A percentile compares a stretch with the other conserved stretches of the same genome.
phyloP scores from a whole-genome alignment of 2,888 invertebrate genomes.

The Caenorhabditis macrosperma region DNA sequence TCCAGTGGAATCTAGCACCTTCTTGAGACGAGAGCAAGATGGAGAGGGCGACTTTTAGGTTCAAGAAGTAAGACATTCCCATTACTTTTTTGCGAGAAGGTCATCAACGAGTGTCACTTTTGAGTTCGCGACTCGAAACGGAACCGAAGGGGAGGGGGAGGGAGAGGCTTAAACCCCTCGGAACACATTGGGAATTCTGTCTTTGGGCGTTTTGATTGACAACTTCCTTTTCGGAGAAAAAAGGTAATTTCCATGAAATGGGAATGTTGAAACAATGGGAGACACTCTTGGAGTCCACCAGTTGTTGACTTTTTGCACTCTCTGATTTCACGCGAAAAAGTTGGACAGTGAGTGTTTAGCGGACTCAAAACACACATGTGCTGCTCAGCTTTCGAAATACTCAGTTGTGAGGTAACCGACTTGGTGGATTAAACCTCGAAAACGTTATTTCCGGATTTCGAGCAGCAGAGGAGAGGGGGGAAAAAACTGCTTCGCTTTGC shows the following conservation, averaged over 20 bases:
- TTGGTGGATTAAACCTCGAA: slow-evolving; percentile 13
- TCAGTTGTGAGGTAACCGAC: slow-evolving; percentile 14
- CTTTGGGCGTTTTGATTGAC: slow-evolving; percentile 14
- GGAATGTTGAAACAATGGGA: not conserved
- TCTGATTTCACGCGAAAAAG: too few species aligned
- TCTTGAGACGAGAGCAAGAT: slow-evolving; percentile 10
- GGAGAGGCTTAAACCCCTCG: not conserved
- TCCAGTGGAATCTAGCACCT: slow-evolving; percentile 20
- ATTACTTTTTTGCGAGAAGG: slow-evolving; percentile 5
- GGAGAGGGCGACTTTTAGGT: slow-evolving; percentile 2
- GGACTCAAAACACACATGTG: not conserved
- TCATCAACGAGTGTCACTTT: not conserved
- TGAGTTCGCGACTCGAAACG: not conserved
- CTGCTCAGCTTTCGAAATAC: too few species aligned
- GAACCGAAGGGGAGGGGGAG: not conserved
- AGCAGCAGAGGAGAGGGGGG: not conserved
- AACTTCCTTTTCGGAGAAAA: not conserved
- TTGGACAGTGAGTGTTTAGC: too few species aligned
- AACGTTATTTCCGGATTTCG: slow-evolving; percentile 49
- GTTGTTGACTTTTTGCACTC: too few species aligned
- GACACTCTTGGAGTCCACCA: too few species aligned
- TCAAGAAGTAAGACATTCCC: not conserved
- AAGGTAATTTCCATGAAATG: not conserved
- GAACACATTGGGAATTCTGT: not conserved
- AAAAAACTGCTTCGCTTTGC: slow-evolving; percentile 6